Base-by-base conservation (phyloP, 2,113 vertebrate species). In the Syngnathoides biaculeatus region DNA sequence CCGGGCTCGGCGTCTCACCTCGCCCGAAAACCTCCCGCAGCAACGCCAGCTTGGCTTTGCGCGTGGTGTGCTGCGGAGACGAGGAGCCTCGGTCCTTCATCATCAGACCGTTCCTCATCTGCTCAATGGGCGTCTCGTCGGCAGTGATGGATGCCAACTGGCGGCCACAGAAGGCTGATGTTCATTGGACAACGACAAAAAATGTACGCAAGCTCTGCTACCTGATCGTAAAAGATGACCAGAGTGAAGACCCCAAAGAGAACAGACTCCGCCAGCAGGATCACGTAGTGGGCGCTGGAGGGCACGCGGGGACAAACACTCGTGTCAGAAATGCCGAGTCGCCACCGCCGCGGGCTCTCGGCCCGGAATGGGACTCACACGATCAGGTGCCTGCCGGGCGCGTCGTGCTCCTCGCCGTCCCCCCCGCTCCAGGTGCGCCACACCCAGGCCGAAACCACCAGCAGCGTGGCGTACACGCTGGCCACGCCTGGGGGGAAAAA, bases 171-270 rank as follows among this genome's bases (percentile, higher is more conserved):
- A 35, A 35, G 30, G 6, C 6, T 35, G 30, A 35, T 6, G 30
- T 35, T 35, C 30, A 5, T 35, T 35, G 30, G 30, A 35, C 30
- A 35, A 35, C 30, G 6, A 35, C 30, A 26, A 13, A 10, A 57
- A 26, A 27, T 27, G 12, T 27, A 1, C 55, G 26, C 45, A 0
- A 47, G 45, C 55, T 26, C 14, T 14, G 1, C 7, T 58, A 94
- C 93, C 93, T 94, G 92, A 65, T 94, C 92, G 26, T 94, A 94
- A 81, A 94, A 93, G 69, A 94, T 92, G 11, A 94, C 90, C 67
- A 90, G 86, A 70, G 94, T 92, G 7, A 94, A 94, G 2, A 94
- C 89, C 0, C 93, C 93, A 0, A 94, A 93, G 69, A 94, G 68
- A 63, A 93, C 84, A 0, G 93, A 93, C 86, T 94, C 92, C 79